Evolutionary conservation across 1,140 invertebrate species (phyloP).

Genomic region (Atopsyche davidsoni): DNA sequence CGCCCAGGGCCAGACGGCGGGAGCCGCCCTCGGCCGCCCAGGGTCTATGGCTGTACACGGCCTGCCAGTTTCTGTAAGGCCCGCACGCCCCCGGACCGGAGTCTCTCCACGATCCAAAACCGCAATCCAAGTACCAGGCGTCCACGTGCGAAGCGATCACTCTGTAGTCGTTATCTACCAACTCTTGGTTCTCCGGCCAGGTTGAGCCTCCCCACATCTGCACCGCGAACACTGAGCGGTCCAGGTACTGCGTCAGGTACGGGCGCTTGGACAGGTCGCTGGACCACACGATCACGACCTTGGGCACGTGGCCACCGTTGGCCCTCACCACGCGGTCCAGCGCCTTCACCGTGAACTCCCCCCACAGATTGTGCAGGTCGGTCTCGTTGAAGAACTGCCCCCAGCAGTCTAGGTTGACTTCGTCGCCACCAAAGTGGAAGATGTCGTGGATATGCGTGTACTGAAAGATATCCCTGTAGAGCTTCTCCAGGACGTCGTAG

Average conservation of each 20-base stretch:
- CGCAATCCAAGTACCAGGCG: constrained; percentile 81
- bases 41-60: constrained; percentile 73
- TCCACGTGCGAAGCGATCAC: constrained; percentile 79
- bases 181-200: constrained; percentile 67
- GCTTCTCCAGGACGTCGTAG: constrained; percentile 59
- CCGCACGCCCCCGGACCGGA: constrained; percentile 62
- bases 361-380: constrained; percentile 70
- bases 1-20: constrained; percentile 65
- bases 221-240: constrained; percentile 48
- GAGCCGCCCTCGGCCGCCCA: constrained; percentile 54
- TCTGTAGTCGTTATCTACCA: constrained; percentile 66
- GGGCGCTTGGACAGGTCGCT: constrained; percentile 69
- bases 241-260: constrained; percentile 56
- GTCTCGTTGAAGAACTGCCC: constrained; percentile 65
- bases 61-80: constrained; percentile 77
- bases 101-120: constrained; percentile 74
- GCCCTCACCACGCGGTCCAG: constrained; percentile 55
- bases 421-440: constrained; percentile 80
- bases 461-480: constrained; percentile 62
- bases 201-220: constrained; percentile 74
- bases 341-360: constrained; percentile 64
- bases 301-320: constrained; percentile 57
- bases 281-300: constrained; percentile 68
- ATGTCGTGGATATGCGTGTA: constrained; percentile 60
- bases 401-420: constrained; percentile 74